A percentile compares a stretch with the other conserved stretches of the same genome.
Conservation (phyloP, 1,140 invertebrate species). For the Anoplolepis gracilipes region DNA sequence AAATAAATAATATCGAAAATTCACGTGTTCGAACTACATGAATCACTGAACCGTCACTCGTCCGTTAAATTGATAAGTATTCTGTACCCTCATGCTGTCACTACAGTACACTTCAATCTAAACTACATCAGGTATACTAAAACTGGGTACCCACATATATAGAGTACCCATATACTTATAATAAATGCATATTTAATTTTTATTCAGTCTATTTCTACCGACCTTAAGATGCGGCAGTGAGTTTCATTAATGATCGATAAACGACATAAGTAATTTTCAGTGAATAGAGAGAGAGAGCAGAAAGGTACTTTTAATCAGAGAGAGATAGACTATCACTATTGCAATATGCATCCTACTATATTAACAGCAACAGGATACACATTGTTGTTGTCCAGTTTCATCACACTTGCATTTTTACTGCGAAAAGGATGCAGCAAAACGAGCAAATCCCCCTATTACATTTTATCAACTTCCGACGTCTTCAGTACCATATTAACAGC, state of each 20-base stretch:
- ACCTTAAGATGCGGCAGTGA: conserved; percentile 7
- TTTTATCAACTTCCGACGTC: conserved; percentile 66
- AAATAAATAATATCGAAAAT: conserved; percentile 13
- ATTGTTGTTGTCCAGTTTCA: conserved; percentile 63
- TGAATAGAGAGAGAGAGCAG: background rate
- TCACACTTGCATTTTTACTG: conserved; percentile 58
- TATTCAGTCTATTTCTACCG: conserved; percentile 25
- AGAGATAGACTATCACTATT: background rate
- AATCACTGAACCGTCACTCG: background rate
- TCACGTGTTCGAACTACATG: background rate
- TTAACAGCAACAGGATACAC: conserved; percentile 50
- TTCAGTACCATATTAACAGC: conserved; percentile 63
- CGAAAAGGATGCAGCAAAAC: conserved; percentile 54
- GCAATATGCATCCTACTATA: conserved; percentile 58
- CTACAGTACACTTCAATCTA: conserved; percentile 38
- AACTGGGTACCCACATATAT: conserved; percentile 45
- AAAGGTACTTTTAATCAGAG: background rate
- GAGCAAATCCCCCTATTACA: conserved; percentile 56
- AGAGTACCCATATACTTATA: conserved; percentile 25
- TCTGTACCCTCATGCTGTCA: conserved; percentile 21
- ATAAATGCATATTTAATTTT: background rate
- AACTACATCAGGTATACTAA: background rate
- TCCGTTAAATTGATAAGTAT: conserved; percentile 33
- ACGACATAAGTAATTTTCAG: background rate
- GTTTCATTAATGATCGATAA: background rate